Base-by-base conservation (phyloP, 2,888 invertebrate genomes). In the Drosophila borborema region DNA sequence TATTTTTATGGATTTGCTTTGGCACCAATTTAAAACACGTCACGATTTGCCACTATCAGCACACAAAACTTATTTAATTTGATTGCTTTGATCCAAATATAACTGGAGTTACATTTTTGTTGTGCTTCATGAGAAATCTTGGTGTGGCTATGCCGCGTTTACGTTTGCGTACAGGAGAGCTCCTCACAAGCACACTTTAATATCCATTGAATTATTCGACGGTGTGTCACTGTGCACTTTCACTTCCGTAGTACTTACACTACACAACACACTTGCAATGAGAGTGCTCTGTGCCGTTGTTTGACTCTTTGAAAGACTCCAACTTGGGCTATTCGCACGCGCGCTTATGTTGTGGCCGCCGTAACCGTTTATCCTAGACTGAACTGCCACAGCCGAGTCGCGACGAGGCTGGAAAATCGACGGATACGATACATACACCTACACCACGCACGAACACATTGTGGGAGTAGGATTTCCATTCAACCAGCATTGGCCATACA, bases 281-380 rank as follows among this genome's bases (percentile, higher is more conserved):
- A 45, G 45, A 23, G n/a, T 36, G 61, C 60, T 69, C 49, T 43
- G 68, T 55, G 54, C 49, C 41, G 51, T 58, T 74, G 64, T 54
- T 75, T 72, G 70, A 70, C 63, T 82, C 65, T 54, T 68, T 68
- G 54, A 66, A 69, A 53, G 63, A 36, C 76, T 74, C 63, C 64
- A 58, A 65, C 69, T 72, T 43, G 43, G 66, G 73, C 64, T 72
- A 58, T 83, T 89, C 77, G 78, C 81, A 91, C 90, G 92, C 92
- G 92, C 91, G 91, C 92, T 93, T 92, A 92, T 93, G 93, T 93
- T 93, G 93, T 93, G 93, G 91, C 90, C 91, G 92, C 90, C 91
- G 90, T 91, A 93, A 92, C 92, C 92, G 92, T 92, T 92, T 92
- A 92, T 92, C 92, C 92, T 92, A 92, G 92, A 93, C 93, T 93